Percentiles rank a stretch among this genome's conserved stretches.
These are phyloP conservation scores for Bovichtus variegatus DNA, from an alignment of 2,797 vertebrate genomes.

Conservation along the genomic window DNA sequence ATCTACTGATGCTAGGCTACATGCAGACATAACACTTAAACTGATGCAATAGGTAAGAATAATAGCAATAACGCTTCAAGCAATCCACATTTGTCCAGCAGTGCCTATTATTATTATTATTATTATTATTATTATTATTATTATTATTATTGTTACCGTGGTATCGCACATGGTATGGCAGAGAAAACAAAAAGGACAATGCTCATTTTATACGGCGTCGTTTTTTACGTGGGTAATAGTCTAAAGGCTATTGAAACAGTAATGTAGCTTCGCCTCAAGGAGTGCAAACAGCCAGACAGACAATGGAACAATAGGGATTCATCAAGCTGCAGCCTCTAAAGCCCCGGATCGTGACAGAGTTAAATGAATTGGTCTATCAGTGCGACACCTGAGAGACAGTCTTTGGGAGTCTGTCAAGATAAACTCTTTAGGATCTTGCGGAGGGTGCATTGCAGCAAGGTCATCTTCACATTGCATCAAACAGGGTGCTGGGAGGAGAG, in stretches of 20 bases:
- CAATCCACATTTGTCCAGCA: conserved; percentile 5
- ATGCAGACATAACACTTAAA: not conserved
- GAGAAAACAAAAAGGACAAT: conserved; percentile 29
- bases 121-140: too few relatives aligned
- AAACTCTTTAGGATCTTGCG: conserved; percentile 78
- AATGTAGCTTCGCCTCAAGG: conserved; percentile 59
- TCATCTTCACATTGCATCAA: conserved; percentile 85
- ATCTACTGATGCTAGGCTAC: not conserved
- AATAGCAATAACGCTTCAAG: too few relatives aligned
- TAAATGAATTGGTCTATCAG: conserved; percentile 85
- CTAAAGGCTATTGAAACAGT: conserved; percentile 71
- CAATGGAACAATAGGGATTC: conserved; percentile 74
- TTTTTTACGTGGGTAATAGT: conserved; percentile 53
- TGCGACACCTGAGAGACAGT: conserved; percentile 81
- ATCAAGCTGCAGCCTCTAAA: conserved; percentile 75
- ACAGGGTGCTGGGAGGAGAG: conserved; percentile 68
- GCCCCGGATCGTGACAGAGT: conserved; percentile 77
- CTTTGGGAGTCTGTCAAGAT: conserved; percentile 79
- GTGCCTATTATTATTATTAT: conserved; percentile 7
- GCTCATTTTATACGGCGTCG: conserved; percentile 10
- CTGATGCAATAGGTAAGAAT: not conserved
- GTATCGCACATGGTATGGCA: conserved; percentile 31
- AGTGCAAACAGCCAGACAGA: conserved; percentile 71
- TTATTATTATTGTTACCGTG: conserved; percentile 31
- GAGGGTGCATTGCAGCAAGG: conserved; percentile 81